Evolutionary conservation across 2,113 vertebrate genomes (phyloP).

Genomic region (Loxodonta africana): DNA sequence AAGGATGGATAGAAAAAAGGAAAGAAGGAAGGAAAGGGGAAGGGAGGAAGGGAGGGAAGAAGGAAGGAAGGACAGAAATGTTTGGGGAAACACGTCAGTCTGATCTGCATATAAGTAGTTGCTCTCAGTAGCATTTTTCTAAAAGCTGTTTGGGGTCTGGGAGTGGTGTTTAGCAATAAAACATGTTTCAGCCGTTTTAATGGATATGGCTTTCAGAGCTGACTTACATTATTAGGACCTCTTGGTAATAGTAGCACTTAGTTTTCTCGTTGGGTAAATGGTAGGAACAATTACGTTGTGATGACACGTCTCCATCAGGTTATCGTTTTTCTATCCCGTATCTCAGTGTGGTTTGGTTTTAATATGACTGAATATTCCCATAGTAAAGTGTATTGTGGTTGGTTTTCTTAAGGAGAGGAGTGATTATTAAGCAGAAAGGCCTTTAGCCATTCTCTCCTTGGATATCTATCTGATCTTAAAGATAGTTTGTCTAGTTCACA

Average conservation of each 20-base stretch:
- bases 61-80: not conserved
- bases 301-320: conserved; percentile 51
- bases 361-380: conserved; percentile 7
- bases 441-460: conserved; percentile 56
- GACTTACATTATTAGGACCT: conserved; percentile 50
- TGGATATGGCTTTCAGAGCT: conserved; percentile 15
- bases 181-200: conserved; percentile 50
- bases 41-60: not conserved
- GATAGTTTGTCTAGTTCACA: conserved; percentile 30
- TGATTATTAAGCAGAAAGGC: not conserved
- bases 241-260: conserved; percentile 47
- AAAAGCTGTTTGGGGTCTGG: conserved; percentile 37
- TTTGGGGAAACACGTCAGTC: not conserved
- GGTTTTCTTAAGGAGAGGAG: conserved; percentile 6
- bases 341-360: conserved; percentile 39
- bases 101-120: not conserved
- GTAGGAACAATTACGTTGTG: conserved; percentile 34
- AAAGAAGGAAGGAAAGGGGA: not conserved
- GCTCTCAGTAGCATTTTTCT: conserved; percentile 55
- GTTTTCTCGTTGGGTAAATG: conserved; percentile 55
- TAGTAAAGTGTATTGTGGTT: not conserved
- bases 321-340: conserved; percentile 40
- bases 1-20: not conserved
- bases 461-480: conserved; percentile 60
- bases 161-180: conserved; percentile 24